Base-by-base conservation (phyloP, 2,888 invertebrate species). In the Lycophotia porphyrea region DNA sequence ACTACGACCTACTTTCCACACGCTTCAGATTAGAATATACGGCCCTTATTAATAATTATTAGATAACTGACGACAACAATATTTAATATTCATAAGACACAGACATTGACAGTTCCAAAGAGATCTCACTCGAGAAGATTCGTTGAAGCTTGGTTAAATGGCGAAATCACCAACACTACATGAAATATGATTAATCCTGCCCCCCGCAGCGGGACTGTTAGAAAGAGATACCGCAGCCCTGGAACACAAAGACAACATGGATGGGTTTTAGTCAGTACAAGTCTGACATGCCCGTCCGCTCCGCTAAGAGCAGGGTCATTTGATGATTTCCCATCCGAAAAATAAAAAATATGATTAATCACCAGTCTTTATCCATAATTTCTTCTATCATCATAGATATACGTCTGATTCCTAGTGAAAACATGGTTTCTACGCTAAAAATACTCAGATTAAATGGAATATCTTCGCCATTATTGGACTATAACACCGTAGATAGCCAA, bases 51-150 rank as follows among this genome's bases (percentile, higher is more conserved):
- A 74, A 60, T 78, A 74, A 75, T 39, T 60, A 78, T 88, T 87
- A 85, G 70, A 76, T 87, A 88, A 88, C 76, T 73, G 68, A 71
- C 60, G 76, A 77, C 71, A 73, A 74, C 76, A 83, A 66, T 72
- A 77, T 83, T 88, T 74, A 88, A 87, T 90, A 90, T 90, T 89
- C 87, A 84, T 73, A 24, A 58, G 60, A 60, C 60, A n/a, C n/a
- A n/a, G 55, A 87, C 84, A 74, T 64, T 36, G 42, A 44, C 24
- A 61, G n/a, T 42, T 84, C 27, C 8, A 42, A 73, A 66, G 52
- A 18, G 18, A 66, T 47, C 8, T 39, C 31, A 27, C 27, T 70
- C 39, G 44, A 71, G 9, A 34, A 71, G 27, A 15, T 68, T 72
- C 44, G 27, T 36, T 47, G 58, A 58, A 71, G 27, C 15, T 68